Percentiles rank a stretch among this genome's conserved stretches.
These are phyloP conservation scores for Ecliptopera silaceata DNA, from an alignment of 2,888 invertebrate species.

Conservation along the genomic window DNA sequence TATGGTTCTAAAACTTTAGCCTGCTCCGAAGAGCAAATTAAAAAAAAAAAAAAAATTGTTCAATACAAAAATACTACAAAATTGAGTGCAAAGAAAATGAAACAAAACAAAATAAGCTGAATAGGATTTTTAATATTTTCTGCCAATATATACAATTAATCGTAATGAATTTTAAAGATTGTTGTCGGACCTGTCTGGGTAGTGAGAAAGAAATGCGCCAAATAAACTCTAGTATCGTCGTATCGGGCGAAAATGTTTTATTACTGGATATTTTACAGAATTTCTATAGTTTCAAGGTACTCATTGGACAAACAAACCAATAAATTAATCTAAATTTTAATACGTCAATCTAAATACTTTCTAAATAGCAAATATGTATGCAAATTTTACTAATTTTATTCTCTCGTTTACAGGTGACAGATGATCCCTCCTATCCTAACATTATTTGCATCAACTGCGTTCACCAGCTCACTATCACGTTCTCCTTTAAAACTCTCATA, in stretches of 20 bases:
- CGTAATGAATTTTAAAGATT: constrained; percentile 60
- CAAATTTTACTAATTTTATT: neutral
- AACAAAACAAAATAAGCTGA: too few species aligned
- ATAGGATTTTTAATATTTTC: too few species aligned
- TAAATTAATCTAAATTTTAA: too few species aligned
- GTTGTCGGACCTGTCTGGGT: constrained; percentile 70
- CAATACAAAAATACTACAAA: too few species aligned
- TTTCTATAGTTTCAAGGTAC: constrained; percentile 71
- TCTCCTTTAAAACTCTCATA: constrained; percentile 74
- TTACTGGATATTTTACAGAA: constrained; percentile 66
- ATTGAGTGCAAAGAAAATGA: too few species aligned
- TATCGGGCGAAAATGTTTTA: constrained; percentile 61
- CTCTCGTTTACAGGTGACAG: constrained; percentile 40
- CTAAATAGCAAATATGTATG: neutral
- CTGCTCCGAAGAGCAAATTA: too few species aligned
- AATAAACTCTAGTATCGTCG: constrained; percentile 57
- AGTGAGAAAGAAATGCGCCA: constrained; percentile 66
- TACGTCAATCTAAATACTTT: too few species aligned
- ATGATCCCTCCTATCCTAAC: constrained; percentile 58
- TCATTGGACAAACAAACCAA: neutral
- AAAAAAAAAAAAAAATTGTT: too few species aligned
- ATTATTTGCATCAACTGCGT: constrained; percentile 73
- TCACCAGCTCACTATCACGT: constrained; percentile 72
- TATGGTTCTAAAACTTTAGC: too few species aligned
- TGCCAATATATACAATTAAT: too few species aligned